A percentile compares a stretch with the other conserved stretches of the same genome.
Conservation (phyloP, 1,140 invertebrate species). For the Formica selysi region DNA sequence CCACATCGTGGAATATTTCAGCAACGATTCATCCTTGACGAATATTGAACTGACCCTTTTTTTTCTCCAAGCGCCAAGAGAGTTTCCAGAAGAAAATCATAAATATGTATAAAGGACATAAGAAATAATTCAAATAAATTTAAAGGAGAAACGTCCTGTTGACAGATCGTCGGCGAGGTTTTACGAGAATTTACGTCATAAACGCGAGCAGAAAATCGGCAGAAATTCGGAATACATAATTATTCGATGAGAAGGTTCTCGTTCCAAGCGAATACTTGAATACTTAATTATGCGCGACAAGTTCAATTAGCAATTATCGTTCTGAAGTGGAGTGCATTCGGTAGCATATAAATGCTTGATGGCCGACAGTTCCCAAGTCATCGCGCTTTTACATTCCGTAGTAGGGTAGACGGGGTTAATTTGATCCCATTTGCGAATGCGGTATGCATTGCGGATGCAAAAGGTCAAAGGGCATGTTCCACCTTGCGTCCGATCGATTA, state of each 20-base stretch:
- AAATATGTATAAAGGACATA: too few relatives aligned
- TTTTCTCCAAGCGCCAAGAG: neutral
- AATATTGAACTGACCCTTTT: neutral
- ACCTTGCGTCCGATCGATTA: conserved; percentile 43
- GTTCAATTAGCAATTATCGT: conserved; percentile 61
- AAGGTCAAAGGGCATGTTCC: conserved; percentile 51
- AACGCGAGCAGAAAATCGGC: neutral
- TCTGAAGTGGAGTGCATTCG: conserved; percentile 33
- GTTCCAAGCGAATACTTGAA: conserved; percentile 34
- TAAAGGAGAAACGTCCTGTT: neutral
- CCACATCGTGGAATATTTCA: conserved; percentile 28
- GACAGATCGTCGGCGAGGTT: neutral
- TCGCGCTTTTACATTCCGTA: conserved; percentile 49
- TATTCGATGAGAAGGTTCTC: conserved; percentile 21
- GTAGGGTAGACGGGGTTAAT: conserved; percentile 56
- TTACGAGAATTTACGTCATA: neutral
- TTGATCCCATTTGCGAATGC: conserved; percentile 54
- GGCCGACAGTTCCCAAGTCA: conserved; percentile 51
- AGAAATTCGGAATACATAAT: conserved; percentile 38
- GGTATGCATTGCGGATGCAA: conserved; percentile 59
- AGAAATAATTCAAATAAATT: conserved; percentile 9
- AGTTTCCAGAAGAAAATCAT: neutral
- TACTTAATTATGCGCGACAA: conserved; percentile 51
- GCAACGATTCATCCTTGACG: neutral
- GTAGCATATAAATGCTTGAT: conserved; percentile 52